These are phyloP conservation scores for Eupithecia subumbrata DNA, from an alignment of 2,888 invertebrate genomes.

Conservation along the genomic window DNA sequence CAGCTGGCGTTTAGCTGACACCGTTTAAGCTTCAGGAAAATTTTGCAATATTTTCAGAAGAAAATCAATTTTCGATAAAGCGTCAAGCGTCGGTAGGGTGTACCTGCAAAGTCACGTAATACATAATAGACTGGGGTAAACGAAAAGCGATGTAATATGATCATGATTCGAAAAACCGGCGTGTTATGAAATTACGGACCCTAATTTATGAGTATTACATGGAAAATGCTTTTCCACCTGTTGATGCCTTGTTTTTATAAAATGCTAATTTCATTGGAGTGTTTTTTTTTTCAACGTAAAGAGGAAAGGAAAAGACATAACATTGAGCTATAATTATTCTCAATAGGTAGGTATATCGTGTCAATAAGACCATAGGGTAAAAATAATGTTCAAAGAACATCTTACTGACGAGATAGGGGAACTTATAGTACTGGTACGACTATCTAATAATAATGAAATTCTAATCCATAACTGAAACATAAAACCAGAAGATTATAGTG, in stretches of 20 bases:
- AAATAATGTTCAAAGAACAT: background rate
- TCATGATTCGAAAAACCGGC: conserved; percentile 47
- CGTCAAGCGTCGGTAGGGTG: conserved; percentile 60
- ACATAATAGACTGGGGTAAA: conserved; percentile 56
- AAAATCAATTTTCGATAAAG: conserved; percentile 77
- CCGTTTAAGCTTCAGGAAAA: conserved; percentile 56
- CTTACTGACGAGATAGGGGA: background rate
- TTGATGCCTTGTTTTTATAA: conserved; percentile 23
- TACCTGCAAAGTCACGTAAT: conserved; percentile 74
- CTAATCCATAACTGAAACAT: conserved; percentile 40
- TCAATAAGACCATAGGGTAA: background rate
- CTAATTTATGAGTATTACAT: conserved; percentile 14
- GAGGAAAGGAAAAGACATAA: background rate
- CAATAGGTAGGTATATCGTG: conserved; percentile 41
- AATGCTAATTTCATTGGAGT: conserved; percentile 33
- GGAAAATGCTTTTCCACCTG: conserved; percentile 14
- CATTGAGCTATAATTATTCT: background rate
- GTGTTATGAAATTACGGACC: conserved; percentile 16
- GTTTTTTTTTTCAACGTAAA: background rate
- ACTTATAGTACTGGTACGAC: background rate
- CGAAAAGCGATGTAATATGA: conserved; percentile 62
- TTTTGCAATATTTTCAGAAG: conserved; percentile 74
- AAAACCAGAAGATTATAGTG: conserved; percentile 53
- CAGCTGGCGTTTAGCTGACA: conserved; percentile 57
- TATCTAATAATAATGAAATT: background rate